Evolutionary conservation across 2,888 invertebrate species (phyloP), one percentile per base, ranked within the genome.

Genomic region (Drosophila phalerata): DNA sequence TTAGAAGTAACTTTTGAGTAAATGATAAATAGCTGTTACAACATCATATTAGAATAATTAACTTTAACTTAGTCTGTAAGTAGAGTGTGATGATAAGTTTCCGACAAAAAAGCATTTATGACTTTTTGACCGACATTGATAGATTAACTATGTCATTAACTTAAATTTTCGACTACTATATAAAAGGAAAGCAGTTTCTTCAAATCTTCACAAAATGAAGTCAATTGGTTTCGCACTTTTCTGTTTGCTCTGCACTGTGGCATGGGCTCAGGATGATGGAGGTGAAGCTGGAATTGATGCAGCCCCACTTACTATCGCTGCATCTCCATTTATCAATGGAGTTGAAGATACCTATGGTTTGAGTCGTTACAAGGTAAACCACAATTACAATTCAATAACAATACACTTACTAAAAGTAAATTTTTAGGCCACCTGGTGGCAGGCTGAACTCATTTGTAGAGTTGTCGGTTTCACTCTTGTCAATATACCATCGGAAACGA

Each of bases 161-260:
- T 17, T 17, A 1, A 28, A 13, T 4, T 13, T 40, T 4, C 28
- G 13, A 40, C 8, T 2, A 17, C 40, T 53, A 53, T 53, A 55
- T 55, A 55, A 34, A 22, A 37, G 34, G 9, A 13, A 3, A 28
- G n/a, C 25, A 9, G 9, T 17, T 55, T 6, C 9, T 15, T 19
- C 0, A 3, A 30, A n/a, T 32, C 32, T 15, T 22, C n/a, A 55
- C 55, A 55, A 55, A 55, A 55, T 55, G 55, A 55, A 55, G 55
- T 43, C 13, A 10, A 19, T 55, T 19, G 55, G 32, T 30, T 32
- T 55, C 3, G 30, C n/a, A 30, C 30, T 42, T 32, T 19, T 43
- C 32, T 55, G 42, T 19, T 9, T 55, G 55, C 32, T 55, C 42
- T 42, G 40, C 55, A 28, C 40, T 40, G 30, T 43, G 19, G n/a